phyloP scores from a whole-genome alignment of 2,888 invertebrate genomes.

The Drosophila hamatofila region DNA sequence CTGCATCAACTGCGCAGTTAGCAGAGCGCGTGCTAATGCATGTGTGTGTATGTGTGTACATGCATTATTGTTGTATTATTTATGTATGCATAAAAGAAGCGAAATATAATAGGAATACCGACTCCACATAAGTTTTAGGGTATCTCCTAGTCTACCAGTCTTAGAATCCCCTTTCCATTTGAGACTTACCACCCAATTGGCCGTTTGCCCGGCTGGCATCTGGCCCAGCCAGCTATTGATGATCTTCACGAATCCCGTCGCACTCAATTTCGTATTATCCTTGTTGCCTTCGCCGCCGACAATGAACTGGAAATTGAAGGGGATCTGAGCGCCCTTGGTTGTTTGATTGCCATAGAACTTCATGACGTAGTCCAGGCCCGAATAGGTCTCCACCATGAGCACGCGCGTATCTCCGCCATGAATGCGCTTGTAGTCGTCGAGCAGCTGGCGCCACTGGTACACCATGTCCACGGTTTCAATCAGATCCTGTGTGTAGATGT shows the following conservation, averaged over 20 bases:
- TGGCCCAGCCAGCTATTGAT: constrained; percentile 87
- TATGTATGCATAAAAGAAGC: no score
- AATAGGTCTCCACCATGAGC: constrained; percentile 88
- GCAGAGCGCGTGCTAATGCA: no score
- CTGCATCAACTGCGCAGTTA: no score
- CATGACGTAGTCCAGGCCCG: constrained; percentile 86
- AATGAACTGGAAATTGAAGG: constrained; percentile 89
- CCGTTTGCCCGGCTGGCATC: constrained; percentile 86
- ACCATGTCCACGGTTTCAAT: constrained; percentile 89
- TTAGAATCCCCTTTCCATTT: not conserved
- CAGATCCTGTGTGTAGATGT: constrained; percentile 88
- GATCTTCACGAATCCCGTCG: constrained; percentile 86
- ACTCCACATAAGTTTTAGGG: no score
- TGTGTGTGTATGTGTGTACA: no score
- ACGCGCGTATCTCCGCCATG: constrained; percentile 85
- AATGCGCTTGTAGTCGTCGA: constrained; percentile 87
- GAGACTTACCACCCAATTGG: constrained; percentile 89
- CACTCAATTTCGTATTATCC: constrained; percentile 79
- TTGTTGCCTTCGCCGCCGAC: constrained; percentile 86
- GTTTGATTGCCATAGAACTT: constrained; percentile 87
- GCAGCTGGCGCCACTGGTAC: constrained; percentile 88
- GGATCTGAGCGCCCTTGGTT: constrained; percentile 87
- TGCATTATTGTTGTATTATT: no score
- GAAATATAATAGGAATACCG: no score
- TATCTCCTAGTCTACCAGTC: not conserved